A percentile compares a stretch with the other conserved stretches of the same genome.
Conservation (phyloP, 1,140 invertebrate genomes). For the Drosophila cardini region DNA sequence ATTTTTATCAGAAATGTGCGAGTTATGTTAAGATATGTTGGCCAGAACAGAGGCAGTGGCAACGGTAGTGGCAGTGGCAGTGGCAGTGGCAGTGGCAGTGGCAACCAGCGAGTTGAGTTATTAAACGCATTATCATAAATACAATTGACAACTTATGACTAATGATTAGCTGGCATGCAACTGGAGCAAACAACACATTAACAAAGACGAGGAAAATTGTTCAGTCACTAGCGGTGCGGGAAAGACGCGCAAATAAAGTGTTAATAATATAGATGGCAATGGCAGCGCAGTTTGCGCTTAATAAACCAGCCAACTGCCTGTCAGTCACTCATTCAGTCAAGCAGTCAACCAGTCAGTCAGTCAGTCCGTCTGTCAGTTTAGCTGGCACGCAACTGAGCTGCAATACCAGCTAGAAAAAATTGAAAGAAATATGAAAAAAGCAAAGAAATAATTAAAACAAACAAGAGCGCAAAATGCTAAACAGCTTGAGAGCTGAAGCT, state of each 20-base stretch:
- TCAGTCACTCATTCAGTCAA: constrained; percentile 39
- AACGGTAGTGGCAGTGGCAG: constrained; percentile 47
- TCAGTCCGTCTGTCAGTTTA: constrained; percentile 39
- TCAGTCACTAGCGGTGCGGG: constrained; percentile 6
- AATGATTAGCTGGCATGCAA: constrained; percentile 82
- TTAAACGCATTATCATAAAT: constrained; percentile 83
- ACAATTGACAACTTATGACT: constrained; percentile 83
- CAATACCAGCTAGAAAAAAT: constrained; percentile 47
- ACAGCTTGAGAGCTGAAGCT: constrained; percentile 46
- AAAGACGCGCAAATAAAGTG: constrained; percentile 70
- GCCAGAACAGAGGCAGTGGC: constrained; percentile 37
- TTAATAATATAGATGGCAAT: constrained; percentile 81
- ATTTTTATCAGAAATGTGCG: constrained; percentile 23
- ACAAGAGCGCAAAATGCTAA: constrained; percentile 82
- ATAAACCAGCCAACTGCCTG: constrained; percentile 71
- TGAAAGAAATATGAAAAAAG: constrained; percentile 69
- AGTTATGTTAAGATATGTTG: constrained; percentile 42
- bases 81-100: neutral
- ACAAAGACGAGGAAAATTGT: constrained; percentile 24
- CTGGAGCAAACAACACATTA: constrained; percentile 32
- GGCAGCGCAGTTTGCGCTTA: constrained; percentile 80
- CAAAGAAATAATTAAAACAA: constrained; percentile 84
- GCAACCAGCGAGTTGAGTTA: constrained; percentile 74
- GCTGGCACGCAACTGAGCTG: constrained; percentile 68
- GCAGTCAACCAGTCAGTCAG: constrained; percentile 13